These are phyloP conservation scores for Alexandromys fortis DNA, from an alignment of 2,113 vertebrate species.

Conservation along the genomic window DNA sequence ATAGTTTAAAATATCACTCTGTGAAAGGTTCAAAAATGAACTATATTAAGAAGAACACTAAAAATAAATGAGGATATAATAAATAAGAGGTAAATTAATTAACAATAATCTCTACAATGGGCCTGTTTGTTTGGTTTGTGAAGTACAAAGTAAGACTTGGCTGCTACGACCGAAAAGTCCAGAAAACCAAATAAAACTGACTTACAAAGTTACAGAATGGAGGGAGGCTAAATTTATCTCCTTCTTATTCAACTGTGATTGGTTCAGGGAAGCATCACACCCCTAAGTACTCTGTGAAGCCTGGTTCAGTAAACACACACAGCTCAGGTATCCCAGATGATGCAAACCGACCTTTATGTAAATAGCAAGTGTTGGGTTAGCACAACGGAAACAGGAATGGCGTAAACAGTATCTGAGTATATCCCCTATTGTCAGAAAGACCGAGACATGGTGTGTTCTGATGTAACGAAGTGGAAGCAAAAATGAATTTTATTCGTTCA, in stretches of 20 bases:
- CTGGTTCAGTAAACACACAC: not conserved
- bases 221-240: not conserved
- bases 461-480: not conserved
- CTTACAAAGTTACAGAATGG: not conserved
- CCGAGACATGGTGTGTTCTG: rapidly evolving
- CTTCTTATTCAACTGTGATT: not conserved
- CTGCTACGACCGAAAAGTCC: not conserved
- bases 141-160: not conserved
- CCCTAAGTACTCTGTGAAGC: not conserved
- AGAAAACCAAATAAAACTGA: not conserved
- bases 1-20: not conserved
- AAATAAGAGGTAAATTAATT: not conserved
- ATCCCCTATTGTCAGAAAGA: not conserved
- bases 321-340: not conserved
- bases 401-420: not conserved
- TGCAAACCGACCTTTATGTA: not conserved
- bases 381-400: not conserved
- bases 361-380: too few relatives aligned
- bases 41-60: not conserved
- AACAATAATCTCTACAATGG: not conserved
- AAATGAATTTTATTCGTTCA: not conserved
- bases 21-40: not conserved
- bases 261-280: not conserved
- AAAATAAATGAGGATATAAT: not conserved
- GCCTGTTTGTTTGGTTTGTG: not conserved